phyloP scores from a whole-genome alignment of 2,113 vertebrate genomes.

The Perognathus longimembris region DNA sequence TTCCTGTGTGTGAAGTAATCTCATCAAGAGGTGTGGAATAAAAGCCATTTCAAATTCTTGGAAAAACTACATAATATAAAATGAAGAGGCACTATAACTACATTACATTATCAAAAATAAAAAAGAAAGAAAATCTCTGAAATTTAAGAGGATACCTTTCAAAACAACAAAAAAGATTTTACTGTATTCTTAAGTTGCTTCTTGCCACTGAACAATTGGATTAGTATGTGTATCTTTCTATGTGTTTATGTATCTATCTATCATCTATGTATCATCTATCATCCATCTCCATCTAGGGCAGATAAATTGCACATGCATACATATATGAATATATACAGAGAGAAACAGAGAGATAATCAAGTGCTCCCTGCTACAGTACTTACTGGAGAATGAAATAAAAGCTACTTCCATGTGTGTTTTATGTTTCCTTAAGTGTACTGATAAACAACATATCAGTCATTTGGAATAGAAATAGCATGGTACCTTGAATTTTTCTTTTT shows the following conservation, averaged over 20 bases:
- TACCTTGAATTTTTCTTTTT: conserved; percentile 46
- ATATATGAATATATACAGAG: background rate
- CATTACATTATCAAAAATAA: background rate
- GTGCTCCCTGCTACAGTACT: background rate
- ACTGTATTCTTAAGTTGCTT: background rate
- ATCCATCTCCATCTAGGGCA: background rate
- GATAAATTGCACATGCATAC: background rate
- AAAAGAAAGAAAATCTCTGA: conserved; percentile 23
- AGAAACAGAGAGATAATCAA: background rate
- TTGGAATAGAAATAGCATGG: background rate
- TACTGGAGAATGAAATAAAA: background rate
- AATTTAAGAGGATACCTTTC: conserved; percentile 30
- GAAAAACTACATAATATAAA: background rate
- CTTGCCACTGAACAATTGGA: conserved; percentile 27
- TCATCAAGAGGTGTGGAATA: conserved; percentile 32
- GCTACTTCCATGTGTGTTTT: background rate
- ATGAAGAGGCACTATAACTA: conserved; percentile 33
- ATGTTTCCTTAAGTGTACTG: background rate
- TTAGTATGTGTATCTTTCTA: no score
- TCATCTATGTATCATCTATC: background rate
- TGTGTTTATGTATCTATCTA: background rate
- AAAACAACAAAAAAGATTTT: conserved; percentile 43
- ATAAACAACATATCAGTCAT: background rate
- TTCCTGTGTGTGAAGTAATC: background rate
- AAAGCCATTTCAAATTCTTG: conserved; percentile 59